A percentile compares a stretch with the other conserved stretches of the same genome.
phyloP scores from a whole-genome alignment of 2,113 vertebrate species.

The Pagrus major region DNA sequence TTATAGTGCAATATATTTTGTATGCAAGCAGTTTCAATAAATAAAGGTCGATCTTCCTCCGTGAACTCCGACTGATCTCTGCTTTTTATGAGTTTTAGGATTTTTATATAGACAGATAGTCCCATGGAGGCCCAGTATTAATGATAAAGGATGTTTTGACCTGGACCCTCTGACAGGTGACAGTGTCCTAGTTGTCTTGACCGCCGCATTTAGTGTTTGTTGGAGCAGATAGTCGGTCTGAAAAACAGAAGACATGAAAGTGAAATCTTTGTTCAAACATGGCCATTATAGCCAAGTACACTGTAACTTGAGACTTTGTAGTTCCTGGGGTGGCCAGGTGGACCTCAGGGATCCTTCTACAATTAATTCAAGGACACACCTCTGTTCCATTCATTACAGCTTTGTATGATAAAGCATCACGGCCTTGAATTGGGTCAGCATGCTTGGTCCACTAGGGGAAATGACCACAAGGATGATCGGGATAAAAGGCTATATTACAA shows the following conservation, averaged over 20 bases:
- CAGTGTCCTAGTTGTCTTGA: too few relatives aligned
- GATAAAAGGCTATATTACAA: not conserved
- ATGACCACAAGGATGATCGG: conserved; percentile 5
- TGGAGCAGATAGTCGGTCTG: not conserved
- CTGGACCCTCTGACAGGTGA: not conserved
- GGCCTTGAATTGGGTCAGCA: not conserved
- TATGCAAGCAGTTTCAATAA: conserved; percentile 99
- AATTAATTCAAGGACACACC: conserved; percentile 2
- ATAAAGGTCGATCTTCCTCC: conserved; percentile 98
- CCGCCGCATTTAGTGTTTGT: not conserved
- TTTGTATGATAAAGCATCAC: not conserved
- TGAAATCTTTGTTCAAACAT: not conserved
- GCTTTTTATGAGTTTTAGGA: conserved; percentile 75
- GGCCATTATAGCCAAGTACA: not conserved
- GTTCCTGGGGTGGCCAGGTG: not conserved
- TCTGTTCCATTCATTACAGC: not conserved
- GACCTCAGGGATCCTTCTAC: not conserved
- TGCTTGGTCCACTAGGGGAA: conserved; percentile 19
- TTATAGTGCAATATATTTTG: conserved; percentile 99
- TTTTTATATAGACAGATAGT: too few relatives aligned
- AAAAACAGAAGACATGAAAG: not conserved
- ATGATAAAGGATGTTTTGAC: not conserved
- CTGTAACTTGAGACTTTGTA: not conserved
- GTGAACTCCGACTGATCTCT: conserved; percentile 73
- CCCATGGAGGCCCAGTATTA: not conserved